Base-by-base conservation (phyloP, 2,113 vertebrate species). In the Hylia prasina region DNA sequence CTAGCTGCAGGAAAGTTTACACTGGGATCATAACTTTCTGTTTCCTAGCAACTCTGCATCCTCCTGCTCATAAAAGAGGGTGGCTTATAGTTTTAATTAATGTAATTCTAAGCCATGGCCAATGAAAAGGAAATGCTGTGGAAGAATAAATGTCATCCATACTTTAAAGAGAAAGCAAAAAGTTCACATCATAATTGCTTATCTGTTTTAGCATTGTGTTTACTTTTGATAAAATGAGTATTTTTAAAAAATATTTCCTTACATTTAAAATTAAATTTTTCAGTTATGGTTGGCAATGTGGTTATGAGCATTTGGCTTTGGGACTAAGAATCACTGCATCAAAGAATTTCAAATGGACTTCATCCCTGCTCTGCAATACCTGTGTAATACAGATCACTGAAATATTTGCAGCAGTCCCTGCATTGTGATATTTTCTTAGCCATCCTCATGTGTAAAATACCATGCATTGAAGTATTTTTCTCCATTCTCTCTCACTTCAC, bases 31-130 rank as follows among this genome's bases (percentile, higher is more conserved):
- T 68, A 91, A 93, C 53, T 93, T 92, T 88, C 42, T 82, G 93
- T 94, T 87, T 95, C 96, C 93, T 89, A 94, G 95, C 87, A 96
- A 96, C 93, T 61, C 61, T 72, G 42, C 61, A 84, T 87, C 53
- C n/a, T 91, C 85, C 87, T 87, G 16, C 53, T 75, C 50, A 35
- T 57, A 75, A 37, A 76, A 25, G 28, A 60, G 30, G 25, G 12
- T 75, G 37, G 39, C 22, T 94, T 66, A 47, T n/a, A 56, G 39
- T 71, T 88, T 53, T 63, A 93, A 87, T 75, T 44, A 89, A 83
- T 1, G 0, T 63, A 86, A 47, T 83, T 92, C 35, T 66, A 77
- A 88, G 30, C 9, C 10, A 25, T 9, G 35, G 51, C 30, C 58
- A 83, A 47, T 82, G 72, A 63, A 81, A 65, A 80, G 7, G 20